A percentile compares a stretch with the other conserved stretches of the same genome.
These are phyloP conservation scores for Argynnis bischoffii DNA, from an alignment of 2,888 invertebrate species.

Conservation along the genomic window DNA sequence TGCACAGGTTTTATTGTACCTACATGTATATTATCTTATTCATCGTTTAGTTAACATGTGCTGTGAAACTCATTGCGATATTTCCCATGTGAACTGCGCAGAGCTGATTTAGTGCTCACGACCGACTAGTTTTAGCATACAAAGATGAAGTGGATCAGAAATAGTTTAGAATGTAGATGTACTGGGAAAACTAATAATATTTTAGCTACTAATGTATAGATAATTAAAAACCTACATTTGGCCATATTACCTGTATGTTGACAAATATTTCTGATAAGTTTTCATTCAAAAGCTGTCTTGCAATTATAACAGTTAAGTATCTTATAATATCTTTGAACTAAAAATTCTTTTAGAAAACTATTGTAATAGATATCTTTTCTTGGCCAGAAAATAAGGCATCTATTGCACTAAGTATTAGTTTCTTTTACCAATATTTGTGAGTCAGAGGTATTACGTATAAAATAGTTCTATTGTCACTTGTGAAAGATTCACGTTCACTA, in stretches of 20 bases:
- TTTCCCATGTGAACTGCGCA: conserved; percentile 12
- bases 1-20: too few species aligned
- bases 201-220: too few species aligned
- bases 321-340: too few species aligned
- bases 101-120: not conserved
- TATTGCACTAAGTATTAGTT: not conserved
- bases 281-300: not conserved
- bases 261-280: not conserved
- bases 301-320: not conserved
- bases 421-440: conserved; percentile 2
- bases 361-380: not conserved
- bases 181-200: too few species aligned
- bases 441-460: conserved; percentile 21
- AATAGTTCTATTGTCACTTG: conserved; percentile 27
- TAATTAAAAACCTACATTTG: too few species aligned
- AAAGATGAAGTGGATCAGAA: not conserved
- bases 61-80: conserved; percentile 8
- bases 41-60: conserved; percentile 7
- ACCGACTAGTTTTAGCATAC: not conserved
- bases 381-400: not conserved
- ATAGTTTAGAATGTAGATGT: not conserved
- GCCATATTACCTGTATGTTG: too few species aligned
- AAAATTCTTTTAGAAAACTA: too few species aligned
- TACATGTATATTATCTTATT: conserved; percentile 1
- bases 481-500: conserved; percentile 23